Evolutionary conservation across 2,888 invertebrate species (phyloP).

Genomic region (Tipula vernalis): DNA sequence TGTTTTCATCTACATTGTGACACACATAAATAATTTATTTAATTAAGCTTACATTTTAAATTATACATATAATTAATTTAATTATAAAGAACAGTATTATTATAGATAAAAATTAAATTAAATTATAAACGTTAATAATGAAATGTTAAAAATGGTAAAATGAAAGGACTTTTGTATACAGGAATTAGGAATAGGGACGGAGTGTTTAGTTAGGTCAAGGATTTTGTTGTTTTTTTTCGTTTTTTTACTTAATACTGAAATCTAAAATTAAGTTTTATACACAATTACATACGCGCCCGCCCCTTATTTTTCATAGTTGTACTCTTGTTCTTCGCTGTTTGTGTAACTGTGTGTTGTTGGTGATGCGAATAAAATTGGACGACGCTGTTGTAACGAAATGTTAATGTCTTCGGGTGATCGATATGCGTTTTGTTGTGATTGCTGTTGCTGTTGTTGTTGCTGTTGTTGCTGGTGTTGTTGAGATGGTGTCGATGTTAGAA

Average conservation of each 20-base stretch:
- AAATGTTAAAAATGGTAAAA: not conserved
- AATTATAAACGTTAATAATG: not conserved
- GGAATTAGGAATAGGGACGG: not conserved
- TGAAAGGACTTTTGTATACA: not conserved
- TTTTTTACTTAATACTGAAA: not conserved
- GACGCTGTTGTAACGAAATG: constrained; percentile 69
- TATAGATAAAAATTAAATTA: not conserved
- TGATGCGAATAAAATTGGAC: constrained; percentile 42
- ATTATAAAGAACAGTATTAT: not conserved
- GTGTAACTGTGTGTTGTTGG: constrained; percentile 34
- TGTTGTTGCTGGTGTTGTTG: constrained; percentile 16
- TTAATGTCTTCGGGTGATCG: constrained; percentile 78
- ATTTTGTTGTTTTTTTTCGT: no score
- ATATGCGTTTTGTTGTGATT: constrained; percentile 55
- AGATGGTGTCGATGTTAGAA: constrained; percentile 27
- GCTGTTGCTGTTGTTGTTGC: constrained; percentile 22
- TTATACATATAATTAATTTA: not conserved
- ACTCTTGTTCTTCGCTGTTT: constrained; percentile 29
- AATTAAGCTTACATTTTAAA: not conserved
- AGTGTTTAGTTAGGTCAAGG: not conserved
- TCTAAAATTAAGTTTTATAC: not conserved
- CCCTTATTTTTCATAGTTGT: constrained; percentile 31
- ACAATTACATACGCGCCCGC: not conserved
- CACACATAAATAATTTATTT: constrained; percentile 4
- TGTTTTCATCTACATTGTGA: not conserved